Percentiles rank a stretch among this genome's conserved stretches.
These are phyloP conservation scores for Acanthosepion lycidas DNA, from an alignment of 2,888 invertebrate genomes.

Conservation along the genomic window DNA sequence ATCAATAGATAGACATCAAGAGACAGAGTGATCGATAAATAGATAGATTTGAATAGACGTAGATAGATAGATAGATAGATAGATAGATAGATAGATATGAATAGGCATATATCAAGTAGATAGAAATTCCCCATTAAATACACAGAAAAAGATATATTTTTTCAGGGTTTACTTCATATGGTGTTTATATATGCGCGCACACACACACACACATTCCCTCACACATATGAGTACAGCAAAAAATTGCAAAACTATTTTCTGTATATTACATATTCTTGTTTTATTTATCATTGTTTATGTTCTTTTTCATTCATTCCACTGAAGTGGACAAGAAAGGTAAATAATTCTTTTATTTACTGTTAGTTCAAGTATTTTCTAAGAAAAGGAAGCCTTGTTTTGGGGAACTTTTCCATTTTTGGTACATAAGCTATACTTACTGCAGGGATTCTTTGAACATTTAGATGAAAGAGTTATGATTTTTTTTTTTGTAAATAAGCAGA, in stretches of 20 bases:
- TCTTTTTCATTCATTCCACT: not conserved
- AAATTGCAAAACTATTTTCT: not conserved
- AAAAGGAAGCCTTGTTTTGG: not conserved
- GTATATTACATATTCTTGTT: not conserved
- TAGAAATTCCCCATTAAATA: too few species aligned
- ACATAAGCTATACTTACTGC: not conserved
- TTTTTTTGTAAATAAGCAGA: not conserved
- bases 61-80: too few species aligned
- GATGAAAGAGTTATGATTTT: not conserved
- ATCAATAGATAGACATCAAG: too few species aligned
- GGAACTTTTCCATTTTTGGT: constrained; percentile 33
- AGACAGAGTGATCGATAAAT: too few species aligned
- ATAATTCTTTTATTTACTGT: not conserved
- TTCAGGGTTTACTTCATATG: too few species aligned
- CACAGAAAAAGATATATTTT: too few species aligned
- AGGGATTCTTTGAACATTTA: not conserved
- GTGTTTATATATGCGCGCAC: not conserved
- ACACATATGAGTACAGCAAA: not conserved
- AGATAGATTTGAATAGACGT: too few species aligned
- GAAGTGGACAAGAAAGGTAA: constrained; percentile 11
- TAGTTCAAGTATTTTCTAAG: not conserved
- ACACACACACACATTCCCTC: not conserved
- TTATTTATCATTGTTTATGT: not conserved
- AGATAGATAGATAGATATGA: too few species aligned
- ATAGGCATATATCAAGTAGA: too few species aligned